Evolutionary conservation across 2,888 invertebrate species (phyloP).

Genomic region (Marasmarcha lunaedactyla): DNA sequence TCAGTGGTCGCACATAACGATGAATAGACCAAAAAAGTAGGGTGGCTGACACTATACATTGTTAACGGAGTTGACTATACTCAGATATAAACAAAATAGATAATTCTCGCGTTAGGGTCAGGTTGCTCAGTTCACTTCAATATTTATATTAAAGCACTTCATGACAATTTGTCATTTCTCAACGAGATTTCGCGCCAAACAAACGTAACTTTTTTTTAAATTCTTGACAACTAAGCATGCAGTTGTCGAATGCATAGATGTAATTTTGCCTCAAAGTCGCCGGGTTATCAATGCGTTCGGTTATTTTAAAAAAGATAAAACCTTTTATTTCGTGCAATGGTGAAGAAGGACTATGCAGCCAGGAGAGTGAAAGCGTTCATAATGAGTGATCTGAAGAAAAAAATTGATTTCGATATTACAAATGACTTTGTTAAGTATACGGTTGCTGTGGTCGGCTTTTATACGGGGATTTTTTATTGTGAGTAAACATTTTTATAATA

Average conservation of each 20-base stretch:
- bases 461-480: slow-evolving; percentile 51
- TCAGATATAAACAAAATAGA: slow-evolving; percentile 9
- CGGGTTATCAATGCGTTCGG: slow-evolving; percentile 51
- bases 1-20: too few species aligned
- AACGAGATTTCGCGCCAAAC: slow-evolving; percentile 23
- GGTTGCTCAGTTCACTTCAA: slow-evolving; percentile 12
- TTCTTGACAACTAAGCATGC: slow-evolving; percentile 19
- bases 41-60: too few species aligned
- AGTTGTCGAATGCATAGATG: slow-evolving; percentile 29
- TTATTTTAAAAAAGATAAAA: slow-evolving; percentile 24
- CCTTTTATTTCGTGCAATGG: slow-evolving; percentile 33
- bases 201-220: slow-evolving; percentile 19
- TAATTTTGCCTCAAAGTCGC: slow-evolving; percentile 29
- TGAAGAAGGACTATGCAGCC: slow-evolving; percentile 49
- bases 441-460: slow-evolving; percentile 45
- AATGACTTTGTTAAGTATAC: slow-evolving; percentile 48
- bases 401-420: slow-evolving; percentile 43
- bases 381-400: slow-evolving; percentile 60
- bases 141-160: slow-evolving; percentile 3
- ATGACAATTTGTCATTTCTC: slow-evolving; percentile 20
- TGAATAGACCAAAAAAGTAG: too few species aligned
- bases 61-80: too few species aligned
- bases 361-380: slow-evolving; percentile 51
- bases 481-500: slow-evolving; percentile 28
- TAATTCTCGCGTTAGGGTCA: slow-evolving; percentile 24